Evolutionary conservation across 2,113 vertebrate species (phyloP), one percentile per base, ranked within the genome.

Genomic region (Tyto alba): DNA sequence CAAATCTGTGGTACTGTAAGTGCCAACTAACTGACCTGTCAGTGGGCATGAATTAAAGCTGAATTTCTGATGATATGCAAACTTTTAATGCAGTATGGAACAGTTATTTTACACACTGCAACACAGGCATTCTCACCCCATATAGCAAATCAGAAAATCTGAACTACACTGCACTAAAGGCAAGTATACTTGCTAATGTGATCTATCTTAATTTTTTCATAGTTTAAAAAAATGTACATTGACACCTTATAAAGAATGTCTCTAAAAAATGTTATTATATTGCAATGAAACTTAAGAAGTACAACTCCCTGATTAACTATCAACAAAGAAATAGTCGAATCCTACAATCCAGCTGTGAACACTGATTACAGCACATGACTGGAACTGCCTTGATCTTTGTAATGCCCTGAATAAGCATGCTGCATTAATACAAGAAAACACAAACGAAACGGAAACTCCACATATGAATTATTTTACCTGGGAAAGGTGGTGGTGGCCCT

Each of bases 401-500:
- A 56, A 97, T 50, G 96, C 93, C 90, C 90, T 91, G 97, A 90
- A 71, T 63, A 83, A 96, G 67, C 69, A 90, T 82, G 71, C n/a
- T 27, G 34, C 84, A 93, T 73, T 93, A 97, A 95, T 92, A 95
- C 73, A 96, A 94, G 88, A 95, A 96, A 95, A 95, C 63, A 93
- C 81, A 96, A 78, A 88, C 73, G 92, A 95, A 96, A 94, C 36
- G 92, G 68, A 76, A 96, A 97, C n/a, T 62, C 64, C 22, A 41
- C 3, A 26, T 21, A 75, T 5, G 5, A 59, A 26, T 30, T 38
- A 59, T 81, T 98, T 98, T 98, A 99, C 99, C 99, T 97, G 99
- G 99, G 89, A 98, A 99, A 96, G 99, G 99, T 85, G 99, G 99
- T 43, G 99, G 99, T 38, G 99, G 99, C 43, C 99, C 99, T 96